phyloP scores from a whole-genome alignment of 2,888 invertebrate species.

The Eupithecia inturbata region DNA sequence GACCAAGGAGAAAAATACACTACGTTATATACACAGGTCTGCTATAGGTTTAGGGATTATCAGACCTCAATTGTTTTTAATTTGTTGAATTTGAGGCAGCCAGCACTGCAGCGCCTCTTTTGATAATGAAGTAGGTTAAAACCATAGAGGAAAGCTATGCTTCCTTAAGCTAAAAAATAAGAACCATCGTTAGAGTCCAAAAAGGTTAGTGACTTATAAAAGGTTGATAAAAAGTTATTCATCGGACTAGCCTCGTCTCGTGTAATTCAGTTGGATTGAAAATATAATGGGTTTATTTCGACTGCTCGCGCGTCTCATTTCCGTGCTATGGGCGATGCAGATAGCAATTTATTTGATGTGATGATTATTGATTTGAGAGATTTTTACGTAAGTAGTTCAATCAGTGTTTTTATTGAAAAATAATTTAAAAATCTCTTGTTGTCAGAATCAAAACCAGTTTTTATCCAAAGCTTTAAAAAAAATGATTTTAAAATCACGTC shows the following conservation, averaged over 20 bases:
- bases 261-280: conserved; percentile 32
- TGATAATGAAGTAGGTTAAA: neutral
- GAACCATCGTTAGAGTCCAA: too few relatives aligned
- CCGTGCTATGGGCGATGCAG: conserved; percentile 29
- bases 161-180: too few relatives aligned
- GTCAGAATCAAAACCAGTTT: neutral
- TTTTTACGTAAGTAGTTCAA: neutral
- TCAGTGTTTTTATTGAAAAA: neutral
- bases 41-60: too few relatives aligned
- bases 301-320: conserved; percentile 33
- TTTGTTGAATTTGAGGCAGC: neutral
- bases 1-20: neutral
- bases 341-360: conserved; percentile 26
- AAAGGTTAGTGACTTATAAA: neutral
- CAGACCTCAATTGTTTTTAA: neutral
- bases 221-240: conserved; percentile 12
- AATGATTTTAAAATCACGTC: too few relatives aligned
- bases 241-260: neutral
- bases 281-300: conserved; percentile 39
- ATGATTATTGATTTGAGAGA: neutral
- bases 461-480: too few relatives aligned
- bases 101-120: neutral
- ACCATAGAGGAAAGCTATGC: too few relatives aligned
- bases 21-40: too few relatives aligned
- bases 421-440: too few relatives aligned